phyloP scores from a whole-genome alignment of 53 echinoderm and acorn worm genomes.

The Antedon mediterranea region DNA sequence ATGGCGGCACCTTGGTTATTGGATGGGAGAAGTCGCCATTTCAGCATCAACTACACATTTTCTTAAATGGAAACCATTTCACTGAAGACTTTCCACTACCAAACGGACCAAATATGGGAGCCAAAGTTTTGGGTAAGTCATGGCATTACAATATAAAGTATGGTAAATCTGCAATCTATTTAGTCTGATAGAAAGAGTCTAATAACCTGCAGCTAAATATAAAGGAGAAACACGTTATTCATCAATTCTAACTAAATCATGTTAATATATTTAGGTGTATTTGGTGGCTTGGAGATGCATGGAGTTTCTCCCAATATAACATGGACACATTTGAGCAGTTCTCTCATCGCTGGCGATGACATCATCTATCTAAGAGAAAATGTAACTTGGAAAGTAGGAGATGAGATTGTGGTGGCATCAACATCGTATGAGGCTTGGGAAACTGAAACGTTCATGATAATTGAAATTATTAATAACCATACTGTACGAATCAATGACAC shows the following conservation, averaged over 20 bases:
- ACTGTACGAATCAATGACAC: conserved; percentile 44
- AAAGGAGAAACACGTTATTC: too few species aligned
- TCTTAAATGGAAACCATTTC: conserved; percentile 51
- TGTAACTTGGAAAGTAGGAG: conserved; percentile 54
- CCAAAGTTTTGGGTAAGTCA: conserved; percentile 69
- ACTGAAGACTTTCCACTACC: conserved; percentile 64
- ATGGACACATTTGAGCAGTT: conserved; percentile 56
- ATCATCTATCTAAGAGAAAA: conserved; percentile 26
- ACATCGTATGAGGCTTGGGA: conserved; percentile 86
- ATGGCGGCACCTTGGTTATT: conserved; percentile 57
- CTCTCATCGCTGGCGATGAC: conserved; percentile 33
- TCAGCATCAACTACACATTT: conserved; percentile 30
- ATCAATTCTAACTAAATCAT: conserved; percentile 10
- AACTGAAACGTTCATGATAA: conserved; percentile 73
- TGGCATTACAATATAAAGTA: neutral
- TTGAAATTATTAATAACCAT: conserved; percentile 12
- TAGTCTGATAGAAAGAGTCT: neutral
- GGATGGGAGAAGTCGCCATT: conserved; percentile 48
- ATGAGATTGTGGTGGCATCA: conserved; percentile 67
- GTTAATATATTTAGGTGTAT: conserved; percentile 38
- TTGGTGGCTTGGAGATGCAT: conserved; percentile 69
- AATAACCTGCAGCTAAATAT: neutral
- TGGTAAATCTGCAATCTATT: neutral
- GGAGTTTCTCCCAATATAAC: conserved; percentile 27
- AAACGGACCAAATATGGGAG: conserved; percentile 74